Evolutionary conservation across 1,140 invertebrate genomes (phyloP).

Genomic region (Colletes gigas): DNA sequence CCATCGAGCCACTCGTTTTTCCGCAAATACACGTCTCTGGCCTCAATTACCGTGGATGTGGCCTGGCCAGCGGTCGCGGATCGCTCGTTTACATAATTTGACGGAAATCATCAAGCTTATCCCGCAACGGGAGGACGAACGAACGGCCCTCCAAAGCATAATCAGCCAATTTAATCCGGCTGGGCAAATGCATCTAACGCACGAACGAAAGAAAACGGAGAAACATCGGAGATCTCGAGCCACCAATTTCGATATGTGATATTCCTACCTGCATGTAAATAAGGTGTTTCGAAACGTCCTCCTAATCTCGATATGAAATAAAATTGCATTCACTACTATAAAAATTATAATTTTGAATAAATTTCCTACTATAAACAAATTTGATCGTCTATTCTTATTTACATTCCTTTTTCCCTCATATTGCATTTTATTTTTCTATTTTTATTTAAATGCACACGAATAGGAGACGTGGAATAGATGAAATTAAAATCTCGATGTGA

Average conservation of each 20-base stretch:
- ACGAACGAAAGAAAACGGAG: neutral
- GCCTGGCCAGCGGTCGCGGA: conserved; percentile 24
- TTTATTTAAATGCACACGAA: too few relatives aligned
- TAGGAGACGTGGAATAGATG: too few relatives aligned
- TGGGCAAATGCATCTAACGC: neutral
- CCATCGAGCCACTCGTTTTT: conserved; percentile 37
- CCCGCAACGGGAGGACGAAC: conserved; percentile 7
- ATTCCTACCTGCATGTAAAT: neutral
- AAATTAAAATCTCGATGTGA: neutral
- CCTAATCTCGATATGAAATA: neutral
- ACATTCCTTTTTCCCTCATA: too few relatives aligned
- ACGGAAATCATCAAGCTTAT: conserved; percentile 54
- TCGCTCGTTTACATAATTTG: conserved; percentile 59
- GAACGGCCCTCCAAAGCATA: conserved; percentile 28
- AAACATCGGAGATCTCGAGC: neutral
- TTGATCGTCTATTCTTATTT: too few relatives aligned
- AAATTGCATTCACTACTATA: neutral
- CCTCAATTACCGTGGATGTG: conserved; percentile 54
- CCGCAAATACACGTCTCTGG: conserved; percentile 19
- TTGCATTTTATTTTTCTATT: too few relatives aligned
- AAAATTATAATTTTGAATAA: too few relatives aligned
- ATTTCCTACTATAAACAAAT: too few relatives aligned
- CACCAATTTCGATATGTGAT: neutral
- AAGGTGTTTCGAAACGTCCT: too few relatives aligned
- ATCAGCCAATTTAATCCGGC: conserved; percentile 37